Percentiles rank a stretch among this genome's conserved stretches.
These are phyloP conservation scores for Callionymus lyra DNA, from an alignment of 2,113 vertebrate species.

Conservation along the genomic window DNA sequence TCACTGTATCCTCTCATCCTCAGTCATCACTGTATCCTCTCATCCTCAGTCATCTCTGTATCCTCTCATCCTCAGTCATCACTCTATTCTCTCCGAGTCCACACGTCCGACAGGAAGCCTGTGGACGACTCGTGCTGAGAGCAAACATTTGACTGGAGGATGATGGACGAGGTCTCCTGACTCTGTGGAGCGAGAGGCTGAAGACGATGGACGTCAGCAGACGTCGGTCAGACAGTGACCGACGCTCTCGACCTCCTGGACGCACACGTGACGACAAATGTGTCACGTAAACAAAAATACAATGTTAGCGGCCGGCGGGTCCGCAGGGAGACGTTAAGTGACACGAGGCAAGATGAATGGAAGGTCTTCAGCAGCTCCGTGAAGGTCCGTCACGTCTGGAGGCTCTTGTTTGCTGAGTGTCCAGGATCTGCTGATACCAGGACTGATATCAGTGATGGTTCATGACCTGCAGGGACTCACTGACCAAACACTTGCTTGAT, in stretches of 20 bases:
- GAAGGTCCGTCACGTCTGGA: slow-evolving; percentile 51
- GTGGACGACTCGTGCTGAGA: no score
- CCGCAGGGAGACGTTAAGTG: slow-evolving; percentile 40
- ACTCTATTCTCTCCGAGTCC: no score
- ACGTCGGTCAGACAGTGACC: no score
- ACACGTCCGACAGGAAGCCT: no score
- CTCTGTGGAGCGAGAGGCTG: no score
- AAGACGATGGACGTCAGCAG: no score
- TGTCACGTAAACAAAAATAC: slow-evolving; percentile 23
- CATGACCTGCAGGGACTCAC: slow-evolving; percentile 32
- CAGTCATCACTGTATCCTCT: no score
- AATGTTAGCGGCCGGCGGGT: slow-evolving; percentile 23
- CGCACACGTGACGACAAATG: slow-evolving; percentile 15
- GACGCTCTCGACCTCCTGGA: slow-evolving; percentile 7
- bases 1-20: no score
- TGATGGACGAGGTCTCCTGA: no score
- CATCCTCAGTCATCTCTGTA: no score
- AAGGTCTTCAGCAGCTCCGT: slow-evolving; percentile 38
- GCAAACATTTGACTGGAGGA: no score
- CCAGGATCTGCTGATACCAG: slow-evolving; percentile 52
- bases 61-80: no score
- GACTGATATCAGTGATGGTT: slow-evolving; percentile 51
- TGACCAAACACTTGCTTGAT: slow-evolving; percentile 13
- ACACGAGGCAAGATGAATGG: slow-evolving; percentile 46
- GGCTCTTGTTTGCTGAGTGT: slow-evolving; percentile 55